Percentiles rank a stretch among this genome's conserved stretches.
These are phyloP conservation scores for Garra rufa DNA, from an alignment of 2,113 vertebrate genomes.

Conservation along the genomic window DNA sequence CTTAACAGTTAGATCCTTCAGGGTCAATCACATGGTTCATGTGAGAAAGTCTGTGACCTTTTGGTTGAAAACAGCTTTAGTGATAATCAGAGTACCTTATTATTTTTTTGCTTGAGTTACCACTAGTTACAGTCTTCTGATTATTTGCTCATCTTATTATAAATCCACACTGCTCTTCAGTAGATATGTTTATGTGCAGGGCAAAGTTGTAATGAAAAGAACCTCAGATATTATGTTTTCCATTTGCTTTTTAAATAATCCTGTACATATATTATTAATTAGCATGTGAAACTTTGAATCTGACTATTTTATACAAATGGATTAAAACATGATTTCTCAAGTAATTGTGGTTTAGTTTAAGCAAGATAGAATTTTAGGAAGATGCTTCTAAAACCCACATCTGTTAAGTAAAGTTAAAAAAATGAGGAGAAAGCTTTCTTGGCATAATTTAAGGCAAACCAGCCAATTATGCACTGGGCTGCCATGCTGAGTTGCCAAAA, in stretches of 20 bases:
- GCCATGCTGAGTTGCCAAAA: constrained; percentile 12
- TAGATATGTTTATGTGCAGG: neutral
- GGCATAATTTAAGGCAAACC: constrained; percentile 21
- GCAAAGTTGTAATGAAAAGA: neutral
- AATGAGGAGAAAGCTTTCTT: constrained; percentile 23
- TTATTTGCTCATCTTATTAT: neutral
- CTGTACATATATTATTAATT: neutral
- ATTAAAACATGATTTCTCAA: neutral
- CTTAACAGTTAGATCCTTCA: constrained; percentile 54
- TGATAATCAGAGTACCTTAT: neutral
- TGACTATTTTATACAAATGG: neutral
- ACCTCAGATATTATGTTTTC: too few species aligned
- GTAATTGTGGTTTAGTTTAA: neutral
- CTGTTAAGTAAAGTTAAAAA: constrained; percentile 20
- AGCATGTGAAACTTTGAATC: too few species aligned
- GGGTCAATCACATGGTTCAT: constrained; percentile 59
- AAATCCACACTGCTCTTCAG: neutral
- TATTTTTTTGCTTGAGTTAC: neutral
- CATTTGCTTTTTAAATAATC: neutral
- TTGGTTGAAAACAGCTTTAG: constrained; percentile 57
- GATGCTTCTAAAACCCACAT: neutral
- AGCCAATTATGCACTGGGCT: neutral
- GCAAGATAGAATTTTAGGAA: neutral
- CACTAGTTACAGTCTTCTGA: neutral
- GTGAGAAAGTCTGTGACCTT: constrained; percentile 68